Percentiles rank a stretch among this genome's conserved stretches.
These are phyloP conservation scores for Xanthostigma xanthostigma DNA, from an alignment of 2,888 invertebrate genomes.

Conservation along the genomic window DNA sequence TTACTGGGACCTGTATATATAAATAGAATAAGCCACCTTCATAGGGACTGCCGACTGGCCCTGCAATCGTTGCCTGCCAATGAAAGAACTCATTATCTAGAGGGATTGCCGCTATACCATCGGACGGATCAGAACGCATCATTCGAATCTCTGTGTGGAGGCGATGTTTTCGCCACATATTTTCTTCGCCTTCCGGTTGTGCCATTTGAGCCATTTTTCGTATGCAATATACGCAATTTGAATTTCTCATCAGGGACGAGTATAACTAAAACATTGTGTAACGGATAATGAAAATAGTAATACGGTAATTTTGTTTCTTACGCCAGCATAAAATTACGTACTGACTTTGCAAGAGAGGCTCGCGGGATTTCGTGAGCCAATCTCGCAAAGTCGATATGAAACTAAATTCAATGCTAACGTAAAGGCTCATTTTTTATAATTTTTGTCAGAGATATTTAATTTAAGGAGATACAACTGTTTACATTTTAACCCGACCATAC, in stretches of 20 bases:
- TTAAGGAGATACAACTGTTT: no score
- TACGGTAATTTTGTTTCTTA: not conserved
- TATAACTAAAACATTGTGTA: conserved; percentile 37
- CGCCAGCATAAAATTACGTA: not conserved
- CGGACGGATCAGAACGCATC: conserved; percentile 62
- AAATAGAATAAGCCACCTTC: conserved; percentile 88
- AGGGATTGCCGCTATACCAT: conserved; percentile 71
- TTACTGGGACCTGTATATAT: conserved; percentile 75
- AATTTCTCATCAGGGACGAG: conserved; percentile 53
- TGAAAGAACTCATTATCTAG: conserved; percentile 69
- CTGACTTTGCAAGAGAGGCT: no score
- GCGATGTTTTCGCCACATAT: conserved; percentile 69
- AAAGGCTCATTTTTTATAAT: not conserved
- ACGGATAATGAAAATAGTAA: not conserved
- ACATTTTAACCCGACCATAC: no score
- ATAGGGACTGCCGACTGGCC: conserved; percentile 84
- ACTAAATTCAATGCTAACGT: not conserved
- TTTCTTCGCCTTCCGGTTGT: conserved; percentile 52
- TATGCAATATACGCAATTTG: conserved; percentile 76
- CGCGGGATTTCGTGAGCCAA: no score
- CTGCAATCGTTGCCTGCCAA: conserved; percentile 89
- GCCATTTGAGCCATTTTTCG: conserved; percentile 68
- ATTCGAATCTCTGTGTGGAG: conserved; percentile 59
- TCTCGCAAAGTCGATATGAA: not conserved
- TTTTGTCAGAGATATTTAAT: no score